Evolutionary conservation across 2,888 invertebrate genomes (phyloP).

Genomic region (Lasioglossum malachurum): DNA sequence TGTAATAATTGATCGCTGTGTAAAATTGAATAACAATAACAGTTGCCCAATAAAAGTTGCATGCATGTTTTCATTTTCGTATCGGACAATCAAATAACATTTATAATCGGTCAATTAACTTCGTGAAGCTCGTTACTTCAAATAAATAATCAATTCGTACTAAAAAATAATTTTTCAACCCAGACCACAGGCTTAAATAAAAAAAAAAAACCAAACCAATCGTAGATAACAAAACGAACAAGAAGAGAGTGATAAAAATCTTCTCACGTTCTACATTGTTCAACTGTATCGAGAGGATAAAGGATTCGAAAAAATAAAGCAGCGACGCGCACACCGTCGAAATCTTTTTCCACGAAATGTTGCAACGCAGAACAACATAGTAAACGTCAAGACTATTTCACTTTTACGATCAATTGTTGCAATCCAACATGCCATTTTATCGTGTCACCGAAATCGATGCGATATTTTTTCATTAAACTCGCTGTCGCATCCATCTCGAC

Average conservation of each 20-base stretch:
- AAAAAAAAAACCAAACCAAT: too few relatives aligned
- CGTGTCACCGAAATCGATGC: background rate
- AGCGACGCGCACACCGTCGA: background rate
- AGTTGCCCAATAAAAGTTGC: background rate
- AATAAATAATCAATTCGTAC: background rate
- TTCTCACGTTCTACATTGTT: slow-evolving; percentile 7
- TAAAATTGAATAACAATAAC: background rate
- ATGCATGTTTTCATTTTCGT: too few relatives aligned
- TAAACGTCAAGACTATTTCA: background rate
- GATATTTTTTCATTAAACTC: background rate
- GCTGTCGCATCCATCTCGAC: background rate
- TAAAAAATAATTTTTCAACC: background rate
- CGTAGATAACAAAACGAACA: background rate
- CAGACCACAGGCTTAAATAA: background rate
- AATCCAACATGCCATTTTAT: background rate
- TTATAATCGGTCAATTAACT: too few relatives aligned
- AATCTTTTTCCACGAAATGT: background rate
- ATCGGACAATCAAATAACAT: too few relatives aligned
- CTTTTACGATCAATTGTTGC: background rate
- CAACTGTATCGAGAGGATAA: background rate
- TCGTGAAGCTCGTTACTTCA: background rate
- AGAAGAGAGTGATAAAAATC: background rate
- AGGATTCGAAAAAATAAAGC: background rate
- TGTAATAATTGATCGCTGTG: background rate
- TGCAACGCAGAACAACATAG: background rate